These are phyloP conservation scores for Poecilobothrus nobilitatus DNA, from an alignment of 2,888 invertebrate species.

Conservation along the genomic window DNA sequence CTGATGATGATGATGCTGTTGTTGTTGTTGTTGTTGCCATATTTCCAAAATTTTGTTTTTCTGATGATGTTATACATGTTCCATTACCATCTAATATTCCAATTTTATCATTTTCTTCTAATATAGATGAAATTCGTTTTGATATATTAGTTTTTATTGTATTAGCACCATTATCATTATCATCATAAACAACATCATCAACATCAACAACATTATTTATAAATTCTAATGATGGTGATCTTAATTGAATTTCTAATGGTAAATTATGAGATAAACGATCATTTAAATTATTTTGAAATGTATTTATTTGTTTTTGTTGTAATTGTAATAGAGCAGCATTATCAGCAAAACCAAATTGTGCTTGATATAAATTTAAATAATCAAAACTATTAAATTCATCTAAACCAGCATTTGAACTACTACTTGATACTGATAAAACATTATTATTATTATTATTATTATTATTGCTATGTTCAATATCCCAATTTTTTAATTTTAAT, in stretches of 20 bases:
- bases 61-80: too few relatives aligned
- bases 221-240: conserved; percentile 9
- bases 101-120: neutral
- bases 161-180: neutral
- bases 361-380: conserved; percentile 17
- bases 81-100: too few relatives aligned
- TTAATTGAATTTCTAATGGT: neutral
- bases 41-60: too few relatives aligned
- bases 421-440: conserved; percentile 8
- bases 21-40: neutral
- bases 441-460: neutral
- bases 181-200: too few relatives aligned
- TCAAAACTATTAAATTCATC: conserved; percentile 19
- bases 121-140: neutral
- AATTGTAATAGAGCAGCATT: conserved; percentile 8
- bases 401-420: conserved; percentile 9
- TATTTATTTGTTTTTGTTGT: neutral
- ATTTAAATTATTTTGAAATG: neutral
- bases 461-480: neutral
- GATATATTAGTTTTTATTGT: neutral
- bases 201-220: neutral
- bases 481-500: neutral
- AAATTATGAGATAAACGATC: neutral
- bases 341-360: conserved; percentile 15
- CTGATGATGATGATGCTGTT: conserved; percentile 12